phyloP scores from a whole-genome alignment of 2,797 vertebrate genomes.

The Pogonophryne albipinna region DNA sequence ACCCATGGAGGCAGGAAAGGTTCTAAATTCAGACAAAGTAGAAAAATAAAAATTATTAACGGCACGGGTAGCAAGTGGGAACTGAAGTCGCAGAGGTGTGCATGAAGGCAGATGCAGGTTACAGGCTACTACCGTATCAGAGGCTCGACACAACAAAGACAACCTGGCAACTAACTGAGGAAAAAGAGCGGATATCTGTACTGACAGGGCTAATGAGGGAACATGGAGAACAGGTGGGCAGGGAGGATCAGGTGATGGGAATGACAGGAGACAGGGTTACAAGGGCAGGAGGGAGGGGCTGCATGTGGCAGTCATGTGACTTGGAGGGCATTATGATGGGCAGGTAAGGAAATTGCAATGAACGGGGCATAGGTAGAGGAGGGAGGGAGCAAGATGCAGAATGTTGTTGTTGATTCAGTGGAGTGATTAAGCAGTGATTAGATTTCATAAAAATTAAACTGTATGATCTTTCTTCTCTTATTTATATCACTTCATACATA shows the following conservation, averaged over 20 bases:
- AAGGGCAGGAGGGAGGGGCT: background rate
- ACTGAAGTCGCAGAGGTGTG: background rate
- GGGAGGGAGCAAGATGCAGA: background rate
- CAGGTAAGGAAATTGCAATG: background rate
- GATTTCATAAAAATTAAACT: background rate
- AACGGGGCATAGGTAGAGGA: background rate
- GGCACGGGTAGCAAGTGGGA: too few relatives aligned
- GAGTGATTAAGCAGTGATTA: background rate
- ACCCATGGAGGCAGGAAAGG: too few relatives aligned
- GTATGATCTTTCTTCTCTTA: background rate
- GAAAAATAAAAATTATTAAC: too few relatives aligned
- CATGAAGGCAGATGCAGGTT: background rate
- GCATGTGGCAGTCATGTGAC: slow-evolving; percentile 1
- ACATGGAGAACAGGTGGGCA: background rate
- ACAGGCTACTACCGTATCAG: background rate
- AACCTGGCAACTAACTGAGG: too few relatives aligned
- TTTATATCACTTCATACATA: background rate
- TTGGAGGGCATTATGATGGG: background rate
- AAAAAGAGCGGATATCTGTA: too few relatives aligned
- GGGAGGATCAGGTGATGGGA: background rate
- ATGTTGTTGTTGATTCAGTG: background rate
- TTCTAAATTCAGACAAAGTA: too few relatives aligned
- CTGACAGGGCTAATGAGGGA: background rate
- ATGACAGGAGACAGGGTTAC: too few relatives aligned
- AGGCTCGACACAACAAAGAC: background rate